Evolutionary conservation across 2,888 invertebrate species (phyloP).

Genomic region (Caenorhabditis imperialis): DNA sequence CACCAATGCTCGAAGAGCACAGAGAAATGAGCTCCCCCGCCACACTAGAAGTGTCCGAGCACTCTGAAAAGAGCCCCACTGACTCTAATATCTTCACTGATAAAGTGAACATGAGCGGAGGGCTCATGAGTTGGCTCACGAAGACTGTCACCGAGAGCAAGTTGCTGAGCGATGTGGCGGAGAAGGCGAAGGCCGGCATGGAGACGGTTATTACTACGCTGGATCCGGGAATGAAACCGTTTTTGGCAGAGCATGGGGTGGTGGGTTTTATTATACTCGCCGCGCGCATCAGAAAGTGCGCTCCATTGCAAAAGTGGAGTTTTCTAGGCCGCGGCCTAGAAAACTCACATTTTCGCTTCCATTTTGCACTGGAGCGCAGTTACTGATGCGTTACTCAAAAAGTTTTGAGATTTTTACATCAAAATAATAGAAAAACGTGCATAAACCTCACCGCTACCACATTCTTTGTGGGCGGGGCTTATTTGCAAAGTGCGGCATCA

Average conservation of each 20-base stretch:
- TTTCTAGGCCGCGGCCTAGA: no score
- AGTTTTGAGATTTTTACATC: no score
- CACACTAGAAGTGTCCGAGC: slow-evolving; percentile 31
- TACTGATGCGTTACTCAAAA: no score
- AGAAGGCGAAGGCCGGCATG: slow-evolving; percentile 62
- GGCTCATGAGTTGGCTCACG: slow-evolving; percentile 63
- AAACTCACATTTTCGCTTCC: no score
- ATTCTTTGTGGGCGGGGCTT: no score
- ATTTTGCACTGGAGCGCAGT: no score
- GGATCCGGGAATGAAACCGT: slow-evolving; percentile 67
- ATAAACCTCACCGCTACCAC: no score
- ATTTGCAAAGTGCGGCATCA: no score
- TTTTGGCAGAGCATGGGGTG: slow-evolving; percentile 57
- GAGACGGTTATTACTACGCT: slow-evolving; percentile 64
- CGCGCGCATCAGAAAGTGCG: neutral
- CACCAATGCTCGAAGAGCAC: slow-evolving; percentile 37
- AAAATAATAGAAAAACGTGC: no score
- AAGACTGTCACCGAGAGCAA: slow-evolving; percentile 61
- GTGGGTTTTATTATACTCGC: no score
- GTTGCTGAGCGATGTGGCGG: slow-evolving; percentile 57
- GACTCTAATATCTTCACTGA: slow-evolving; percentile 15
- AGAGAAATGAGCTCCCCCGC: slow-evolving; percentile 43
- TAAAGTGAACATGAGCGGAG: slow-evolving; percentile 59
- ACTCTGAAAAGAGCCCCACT: neutral
- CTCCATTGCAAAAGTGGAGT: neutral